phyloP scores from a whole-genome alignment of 2,888 invertebrate species.

The Conistra vaccinii region DNA sequence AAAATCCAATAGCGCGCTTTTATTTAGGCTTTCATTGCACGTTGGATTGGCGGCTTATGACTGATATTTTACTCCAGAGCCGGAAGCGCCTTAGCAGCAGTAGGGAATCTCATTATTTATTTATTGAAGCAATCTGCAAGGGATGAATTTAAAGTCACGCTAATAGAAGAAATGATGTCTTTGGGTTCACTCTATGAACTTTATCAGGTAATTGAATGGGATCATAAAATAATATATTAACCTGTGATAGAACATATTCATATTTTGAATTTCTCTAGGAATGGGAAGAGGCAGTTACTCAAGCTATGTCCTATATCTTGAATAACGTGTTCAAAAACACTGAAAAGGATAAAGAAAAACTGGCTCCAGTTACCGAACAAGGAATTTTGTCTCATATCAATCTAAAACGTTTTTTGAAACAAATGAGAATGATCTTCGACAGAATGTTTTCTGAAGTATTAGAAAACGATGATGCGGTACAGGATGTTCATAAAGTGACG shows the following conservation, averaged over 20 bases:
- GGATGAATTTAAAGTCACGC: constrained; percentile 80
- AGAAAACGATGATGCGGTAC: constrained; percentile 62
- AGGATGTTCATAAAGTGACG: constrained; percentile 70
- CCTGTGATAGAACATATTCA: neutral
- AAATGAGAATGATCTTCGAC: constrained; percentile 82
- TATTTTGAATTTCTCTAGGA: constrained; percentile 86
- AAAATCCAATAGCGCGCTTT: neutral
- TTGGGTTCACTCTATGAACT: constrained; percentile 82
- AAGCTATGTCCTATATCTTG: constrained; percentile 92
- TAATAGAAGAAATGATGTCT: constrained; percentile 85
- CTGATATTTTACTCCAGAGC: constrained; percentile 74
- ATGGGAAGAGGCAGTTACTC: constrained; percentile 95
- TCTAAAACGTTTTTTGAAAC: constrained; percentile 85
- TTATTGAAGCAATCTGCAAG: constrained; percentile 76
- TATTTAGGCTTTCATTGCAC: neutral
- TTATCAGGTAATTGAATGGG: constrained; percentile 78
- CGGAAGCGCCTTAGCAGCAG: constrained; percentile 77
- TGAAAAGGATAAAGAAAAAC: constrained; percentile 91
- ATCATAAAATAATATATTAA: too few relatives aligned
- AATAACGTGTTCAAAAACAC: constrained; percentile 92
- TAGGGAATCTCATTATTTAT: constrained; percentile 79
- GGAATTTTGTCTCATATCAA: constrained; percentile 84
- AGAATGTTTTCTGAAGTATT: constrained; percentile 76
- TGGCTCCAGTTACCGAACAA: constrained; percentile 88
- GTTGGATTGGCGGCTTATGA: neutral